phyloP scores from a whole-genome alignment of 2,888 invertebrate genomes.

The Linnaemya tessellans region DNA sequence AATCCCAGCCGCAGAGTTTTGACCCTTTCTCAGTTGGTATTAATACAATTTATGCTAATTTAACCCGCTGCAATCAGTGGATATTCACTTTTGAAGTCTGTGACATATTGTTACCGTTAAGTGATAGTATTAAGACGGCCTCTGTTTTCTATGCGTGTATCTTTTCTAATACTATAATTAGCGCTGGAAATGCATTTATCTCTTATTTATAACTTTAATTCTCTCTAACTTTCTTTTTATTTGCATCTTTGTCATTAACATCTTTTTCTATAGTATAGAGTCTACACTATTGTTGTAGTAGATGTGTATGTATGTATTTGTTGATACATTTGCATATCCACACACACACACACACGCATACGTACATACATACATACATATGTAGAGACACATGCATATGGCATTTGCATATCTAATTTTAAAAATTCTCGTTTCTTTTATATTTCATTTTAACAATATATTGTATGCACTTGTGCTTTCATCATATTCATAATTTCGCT shows the following conservation, averaged over 20 bases:
- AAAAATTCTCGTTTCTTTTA: background rate
- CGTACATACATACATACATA: too few relatives aligned
- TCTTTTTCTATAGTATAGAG: too few relatives aligned
- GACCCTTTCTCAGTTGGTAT: too few relatives aligned
- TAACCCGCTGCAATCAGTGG: background rate
- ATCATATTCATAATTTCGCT: slow-evolving; percentile 32
- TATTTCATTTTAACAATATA: slow-evolving; percentile 15
- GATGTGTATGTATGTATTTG: background rate
- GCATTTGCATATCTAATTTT: background rate
- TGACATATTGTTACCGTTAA: background rate
- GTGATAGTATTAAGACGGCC: background rate
- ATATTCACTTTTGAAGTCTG: background rate
- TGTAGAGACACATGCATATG: too few relatives aligned
- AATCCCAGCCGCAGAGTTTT: too few relatives aligned
- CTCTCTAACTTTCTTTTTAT: background rate
- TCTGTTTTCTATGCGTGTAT: background rate
- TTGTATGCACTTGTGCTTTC: background rate
- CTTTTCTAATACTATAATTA: background rate
- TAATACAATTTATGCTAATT: background rate
- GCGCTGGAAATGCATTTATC: background rate
- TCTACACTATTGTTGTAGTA: background rate
- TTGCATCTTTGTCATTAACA: background rate
- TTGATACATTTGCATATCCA: background rate
- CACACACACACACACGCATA: too few relatives aligned
- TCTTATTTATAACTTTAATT: background rate